Evolutionary conservation across 2,888 invertebrate species (phyloP).

Genomic region (Yponomeuta evonymella): DNA sequence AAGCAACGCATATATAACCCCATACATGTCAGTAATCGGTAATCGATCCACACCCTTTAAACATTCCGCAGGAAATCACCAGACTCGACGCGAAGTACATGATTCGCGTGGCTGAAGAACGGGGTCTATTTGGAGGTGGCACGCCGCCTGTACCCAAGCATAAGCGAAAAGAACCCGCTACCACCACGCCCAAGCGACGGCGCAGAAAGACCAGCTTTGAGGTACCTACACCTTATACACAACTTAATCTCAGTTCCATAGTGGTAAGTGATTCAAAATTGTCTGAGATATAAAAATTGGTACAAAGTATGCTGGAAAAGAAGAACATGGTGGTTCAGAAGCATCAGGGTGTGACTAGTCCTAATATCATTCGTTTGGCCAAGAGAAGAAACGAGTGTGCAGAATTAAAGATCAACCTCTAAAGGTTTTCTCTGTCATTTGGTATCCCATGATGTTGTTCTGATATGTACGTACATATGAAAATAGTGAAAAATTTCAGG

Average conservation of each 20-base stretch:
- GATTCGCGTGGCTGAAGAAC: slow-evolving; percentile 87
- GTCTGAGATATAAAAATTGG: no score
- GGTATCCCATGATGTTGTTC: no score
- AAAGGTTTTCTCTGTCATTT: no score
- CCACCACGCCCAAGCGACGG: slow-evolving; percentile 36
- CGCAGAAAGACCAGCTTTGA: slow-evolving; percentile 52
- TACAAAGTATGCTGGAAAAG: no score
- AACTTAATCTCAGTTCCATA: not conserved
- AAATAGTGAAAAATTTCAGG: no score
- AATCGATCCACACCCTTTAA: not conserved
- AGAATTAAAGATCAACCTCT: no score
- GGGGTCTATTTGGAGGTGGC: slow-evolving; percentile 83
- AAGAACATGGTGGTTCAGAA: no score
- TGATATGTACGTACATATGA: no score
- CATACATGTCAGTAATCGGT: not conserved
- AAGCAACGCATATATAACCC: slow-evolving; percentile 13
- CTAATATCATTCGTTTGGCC: no score
- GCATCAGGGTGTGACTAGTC: no score
- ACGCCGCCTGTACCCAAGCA: slow-evolving; percentile 52
- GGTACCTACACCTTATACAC: slow-evolving; percentile 28
- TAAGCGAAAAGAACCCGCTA: slow-evolving; percentile 44
- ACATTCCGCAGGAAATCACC: slow-evolving; percentile 77
- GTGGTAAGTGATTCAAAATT: not conserved
- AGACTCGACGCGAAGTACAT: slow-evolving; percentile 88
- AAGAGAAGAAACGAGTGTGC: no score